Conservation (phyloP, 2,113 vertebrate genomes). For the Tragelaphus scriptus region DNA sequence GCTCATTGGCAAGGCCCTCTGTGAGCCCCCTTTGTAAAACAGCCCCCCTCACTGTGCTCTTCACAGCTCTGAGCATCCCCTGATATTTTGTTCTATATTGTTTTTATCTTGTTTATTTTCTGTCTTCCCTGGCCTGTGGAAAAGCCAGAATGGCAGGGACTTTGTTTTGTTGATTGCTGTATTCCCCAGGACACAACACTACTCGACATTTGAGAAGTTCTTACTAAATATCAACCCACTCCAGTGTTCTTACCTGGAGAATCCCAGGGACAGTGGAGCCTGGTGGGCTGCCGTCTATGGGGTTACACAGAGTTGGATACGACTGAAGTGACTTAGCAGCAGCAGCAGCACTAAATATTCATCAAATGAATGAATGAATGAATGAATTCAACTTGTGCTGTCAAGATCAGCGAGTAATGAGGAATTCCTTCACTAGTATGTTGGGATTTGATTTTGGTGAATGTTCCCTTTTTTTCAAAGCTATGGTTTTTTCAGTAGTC, state of each 20-base stretch:
- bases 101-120: not conserved
- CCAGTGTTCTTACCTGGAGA: no score
- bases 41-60: not conserved
- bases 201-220: not conserved
- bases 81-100: not conserved
- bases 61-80: not conserved
- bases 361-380: not conserved
- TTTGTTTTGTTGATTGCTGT: not conserved
- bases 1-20: not conserved
- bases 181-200: not conserved
- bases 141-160: not conserved
- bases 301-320: no score
- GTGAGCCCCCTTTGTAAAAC: not conserved
- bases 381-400: not conserved
- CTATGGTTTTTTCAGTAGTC: not conserved
- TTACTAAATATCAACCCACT: not conserved
- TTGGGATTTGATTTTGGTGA: not conserved
- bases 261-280: no score
- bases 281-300: no score
- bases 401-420: not conserved
- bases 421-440: not conserved
- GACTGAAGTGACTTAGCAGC: no score
- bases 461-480: not conserved
- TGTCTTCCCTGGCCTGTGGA: not conserved
- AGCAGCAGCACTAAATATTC: not conserved